Conservation (phyloP, 64 coral and sea anemone species). For the Montipora capricornis region DNA sequence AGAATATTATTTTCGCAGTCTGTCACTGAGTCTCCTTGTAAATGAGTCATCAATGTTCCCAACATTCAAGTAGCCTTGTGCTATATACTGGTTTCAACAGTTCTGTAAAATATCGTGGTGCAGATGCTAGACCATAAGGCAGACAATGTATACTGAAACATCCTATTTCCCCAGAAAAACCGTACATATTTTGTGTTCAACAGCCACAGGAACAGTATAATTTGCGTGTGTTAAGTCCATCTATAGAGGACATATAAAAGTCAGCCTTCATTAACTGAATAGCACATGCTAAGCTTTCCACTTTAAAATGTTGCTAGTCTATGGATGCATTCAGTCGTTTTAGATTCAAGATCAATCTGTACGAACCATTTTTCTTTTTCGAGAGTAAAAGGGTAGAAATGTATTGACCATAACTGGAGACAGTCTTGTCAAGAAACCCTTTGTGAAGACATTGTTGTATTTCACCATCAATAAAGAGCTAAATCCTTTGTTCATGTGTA, state of each 20-base stretch:
- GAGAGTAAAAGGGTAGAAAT: slow-evolving; percentile 30
- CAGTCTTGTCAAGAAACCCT: slow-evolving; percentile 12
- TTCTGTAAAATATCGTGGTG: slow-evolving; percentile 31
- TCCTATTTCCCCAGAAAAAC: slow-evolving; percentile 50
- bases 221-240: slow-evolving; percentile 30
- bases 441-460: slow-evolving; percentile 2
- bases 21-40: too few relatives aligned
- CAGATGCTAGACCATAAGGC: slow-evolving; percentile 23
- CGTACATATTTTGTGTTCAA: slow-evolving; percentile 50
- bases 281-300: slow-evolving; percentile 45
- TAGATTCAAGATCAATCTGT: slow-evolving; percentile 55
- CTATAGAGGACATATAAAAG: slow-evolving; percentile 47
- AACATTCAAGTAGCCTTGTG: slow-evolving; percentile 29
- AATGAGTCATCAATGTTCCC: slow-evolving; percentile 47
- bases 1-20: slow-evolving; percentile 55
- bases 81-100: slow-evolving; percentile 6
- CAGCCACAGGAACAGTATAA: slow-evolving; percentile 51
- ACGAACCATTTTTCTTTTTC: slow-evolving; percentile 42
- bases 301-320: slow-evolving; percentile 56
- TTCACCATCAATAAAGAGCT: slow-evolving; percentile 20
- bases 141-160: slow-evolving; percentile 53
- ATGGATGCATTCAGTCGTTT: slow-evolving; percentile 57
- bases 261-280: slow-evolving; percentile 34
- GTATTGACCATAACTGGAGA: background rate
- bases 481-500: too few relatives aligned